A percentile compares a stretch with the other conserved stretches of the same genome.
These are phyloP conservation scores for Malurus alboscapulatus DNA, from an alignment of 2,113 vertebrate species.

Conservation along the genomic window DNA sequence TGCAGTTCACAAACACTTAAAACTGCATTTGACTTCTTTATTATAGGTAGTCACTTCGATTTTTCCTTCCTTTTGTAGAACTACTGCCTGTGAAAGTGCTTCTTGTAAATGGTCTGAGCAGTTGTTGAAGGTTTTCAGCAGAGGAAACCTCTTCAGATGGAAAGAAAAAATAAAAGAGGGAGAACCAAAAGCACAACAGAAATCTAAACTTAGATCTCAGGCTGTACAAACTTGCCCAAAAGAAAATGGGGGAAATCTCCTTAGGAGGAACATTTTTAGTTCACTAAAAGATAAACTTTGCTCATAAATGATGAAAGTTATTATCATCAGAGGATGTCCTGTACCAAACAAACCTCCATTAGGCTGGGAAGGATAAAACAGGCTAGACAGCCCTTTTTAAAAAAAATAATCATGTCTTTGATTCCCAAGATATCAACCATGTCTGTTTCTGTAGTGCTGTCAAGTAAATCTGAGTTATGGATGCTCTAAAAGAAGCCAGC, in stretches of 20 bases:
- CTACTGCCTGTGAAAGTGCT: not conserved
- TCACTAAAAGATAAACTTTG: slow-evolving; percentile 54
- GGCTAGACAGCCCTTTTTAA: slow-evolving; percentile 19
- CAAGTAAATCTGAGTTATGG: slow-evolving; percentile 61
- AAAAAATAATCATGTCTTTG: slow-evolving; percentile 57
- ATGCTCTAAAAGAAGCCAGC: slow-evolving; percentile 47
- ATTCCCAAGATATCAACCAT: slow-evolving; percentile 57
- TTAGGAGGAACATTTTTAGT: slow-evolving; percentile 19
- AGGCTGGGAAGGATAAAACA: slow-evolving; percentile 59
- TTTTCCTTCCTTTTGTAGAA: slow-evolving; percentile 3
- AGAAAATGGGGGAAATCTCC: not conserved
- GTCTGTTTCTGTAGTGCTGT: slow-evolving; percentile 65
- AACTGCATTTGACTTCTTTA: slow-evolving; percentile 12
- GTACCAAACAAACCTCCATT: slow-evolving; percentile 67
- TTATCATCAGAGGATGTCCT: slow-evolving; percentile 60
- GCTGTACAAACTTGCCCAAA: not conserved
- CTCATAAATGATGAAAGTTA: slow-evolving; percentile 63
- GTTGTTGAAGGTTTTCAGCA: not conserved
- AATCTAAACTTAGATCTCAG: slow-evolving; percentile 6
- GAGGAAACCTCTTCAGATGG: not conserved
- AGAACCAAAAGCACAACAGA: not conserved
- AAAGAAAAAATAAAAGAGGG: rapidly evolving
- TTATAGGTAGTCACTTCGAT: not conserved
- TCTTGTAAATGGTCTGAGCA: not conserved
- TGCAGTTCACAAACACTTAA: slow-evolving; percentile 16